These are phyloP conservation scores for Eospalax fontanierii DNA, from an alignment of 2,797 vertebrate genomes.

Conservation along the genomic window DNA sequence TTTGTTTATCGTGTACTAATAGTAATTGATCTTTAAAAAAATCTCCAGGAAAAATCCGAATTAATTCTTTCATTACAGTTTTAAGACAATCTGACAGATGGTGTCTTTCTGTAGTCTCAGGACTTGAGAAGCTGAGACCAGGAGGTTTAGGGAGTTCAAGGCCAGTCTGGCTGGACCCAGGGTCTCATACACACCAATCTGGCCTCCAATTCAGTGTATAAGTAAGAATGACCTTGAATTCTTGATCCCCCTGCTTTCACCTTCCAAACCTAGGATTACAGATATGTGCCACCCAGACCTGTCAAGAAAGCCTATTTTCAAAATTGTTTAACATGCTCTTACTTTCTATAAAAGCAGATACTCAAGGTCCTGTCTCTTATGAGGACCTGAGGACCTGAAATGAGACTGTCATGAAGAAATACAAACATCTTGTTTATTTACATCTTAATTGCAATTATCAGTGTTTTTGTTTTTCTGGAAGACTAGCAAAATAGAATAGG, in stretches of 20 bases:
- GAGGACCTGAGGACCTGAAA: not conserved
- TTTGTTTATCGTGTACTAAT: constrained; percentile 40
- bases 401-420: constrained; percentile 49
- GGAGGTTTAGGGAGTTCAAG: not conserved
- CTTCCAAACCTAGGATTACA: not conserved
- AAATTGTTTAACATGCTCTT: not conserved
- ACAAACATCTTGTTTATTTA: constrained; percentile 22
- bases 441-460: constrained; percentile 3
- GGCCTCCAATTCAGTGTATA: not conserved
- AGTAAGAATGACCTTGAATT: not conserved
- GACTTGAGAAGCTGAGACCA: not conserved
- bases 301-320: not conserved
- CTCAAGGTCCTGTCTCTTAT: too few species aligned
- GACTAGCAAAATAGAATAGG: constrained; percentile 46
- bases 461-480: not conserved
- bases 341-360: constrained; percentile 46
- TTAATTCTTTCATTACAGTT: constrained; percentile 31
- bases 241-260: not conserved
- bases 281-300: not conserved
- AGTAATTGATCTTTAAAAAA: not conserved
- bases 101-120: not conserved
- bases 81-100: not conserved
- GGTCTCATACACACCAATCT: not conserved
- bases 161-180: not conserved
- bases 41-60: not conserved